These are phyloP conservation scores for Orthosia cruda DNA, from an alignment of 2,888 invertebrate genomes.

Conservation along the genomic window DNA sequence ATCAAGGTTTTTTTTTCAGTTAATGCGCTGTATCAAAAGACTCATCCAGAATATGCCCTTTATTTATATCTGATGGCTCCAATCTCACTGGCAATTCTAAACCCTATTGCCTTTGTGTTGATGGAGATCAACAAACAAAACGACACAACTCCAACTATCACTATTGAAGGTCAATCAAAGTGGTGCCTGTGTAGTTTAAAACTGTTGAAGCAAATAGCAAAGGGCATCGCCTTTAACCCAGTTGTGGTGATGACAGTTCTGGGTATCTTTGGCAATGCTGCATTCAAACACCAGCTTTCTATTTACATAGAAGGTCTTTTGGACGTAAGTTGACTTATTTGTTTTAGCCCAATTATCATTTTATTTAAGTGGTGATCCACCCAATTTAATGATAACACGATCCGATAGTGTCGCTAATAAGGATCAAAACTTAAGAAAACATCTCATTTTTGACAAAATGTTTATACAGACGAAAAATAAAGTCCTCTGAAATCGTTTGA, in stretches of 20 bases:
- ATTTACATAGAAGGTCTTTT: slow-evolving; percentile 94
- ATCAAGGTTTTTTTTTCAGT: slow-evolving; percentile 90
- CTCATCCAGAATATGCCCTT: slow-evolving; percentile 97
- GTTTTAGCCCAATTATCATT: not conserved
- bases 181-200: slow-evolving; percentile 80
- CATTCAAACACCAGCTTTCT: slow-evolving; percentile 96
- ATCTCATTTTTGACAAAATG: too few species aligned
- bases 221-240: slow-evolving; percentile 96
- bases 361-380: not conserved
- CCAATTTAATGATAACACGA: too few species aligned
- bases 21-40: slow-evolving; percentile 95
- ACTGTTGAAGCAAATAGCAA: slow-evolving; percentile 89
- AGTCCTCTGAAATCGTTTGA: too few species aligned
- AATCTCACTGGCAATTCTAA: slow-evolving; percentile 97
- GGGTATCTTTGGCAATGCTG: slow-evolving; percentile 96
- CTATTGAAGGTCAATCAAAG: slow-evolving; percentile 70
- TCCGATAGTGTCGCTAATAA: too few species aligned
- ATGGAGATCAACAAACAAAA: slow-evolving; percentile 95
- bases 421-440: too few species aligned
- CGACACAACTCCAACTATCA: slow-evolving; percentile 74
- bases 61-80: slow-evolving; percentile 99
- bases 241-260: slow-evolving; percentile 98
- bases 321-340: slow-evolving; percentile 89
- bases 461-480: too few species aligned
- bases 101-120: slow-evolving; percentile 97